A percentile compares a stretch with the other conserved stretches of the same genome.
phyloP scores from a whole-genome alignment of 2,888 invertebrate species.

The Machimus atricapillus region DNA sequence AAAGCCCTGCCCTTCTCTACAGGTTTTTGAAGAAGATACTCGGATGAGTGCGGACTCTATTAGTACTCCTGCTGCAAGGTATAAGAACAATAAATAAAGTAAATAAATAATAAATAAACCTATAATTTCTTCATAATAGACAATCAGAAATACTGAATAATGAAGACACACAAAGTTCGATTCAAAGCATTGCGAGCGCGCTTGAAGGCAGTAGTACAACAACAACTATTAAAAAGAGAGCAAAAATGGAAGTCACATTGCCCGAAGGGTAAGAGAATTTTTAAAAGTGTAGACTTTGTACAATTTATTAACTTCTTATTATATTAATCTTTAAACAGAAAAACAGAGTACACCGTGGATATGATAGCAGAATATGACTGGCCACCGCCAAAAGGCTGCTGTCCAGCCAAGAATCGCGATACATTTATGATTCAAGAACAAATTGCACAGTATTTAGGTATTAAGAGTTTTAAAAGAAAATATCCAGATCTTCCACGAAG shows the following conservation, averaged over 20 bases:
- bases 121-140: conserved; percentile 47
- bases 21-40: conserved; percentile 76
- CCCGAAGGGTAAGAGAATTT: conserved; percentile 60
- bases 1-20: conserved; percentile 62
- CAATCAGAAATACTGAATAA: conserved; percentile 60
- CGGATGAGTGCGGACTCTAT: conserved; percentile 76
- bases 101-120: not conserved
- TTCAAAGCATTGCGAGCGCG: conserved; percentile 69
- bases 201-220: conserved; percentile 52
- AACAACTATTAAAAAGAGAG: conserved; percentile 49
- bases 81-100: not conserved
- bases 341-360: conserved; percentile 77
- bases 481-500: conserved; percentile 88
- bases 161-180: conserved; percentile 85
- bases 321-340: conserved; percentile 47
- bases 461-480: conserved; percentile 96
- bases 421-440: conserved; percentile 96
- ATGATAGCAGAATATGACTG: conserved; percentile 94
- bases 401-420: conserved; percentile 69
- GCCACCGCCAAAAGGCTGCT: conserved; percentile 70
- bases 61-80: conserved; percentile 65
- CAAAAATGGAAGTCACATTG: conserved; percentile 64
- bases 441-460: conserved; percentile 92
- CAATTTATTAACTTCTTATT: not conserved
- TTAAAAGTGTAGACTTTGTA: not conserved